phyloP scores from a whole-genome alignment of 2,797 vertebrate genomes.

The Poeciliopsis infans region DNA sequence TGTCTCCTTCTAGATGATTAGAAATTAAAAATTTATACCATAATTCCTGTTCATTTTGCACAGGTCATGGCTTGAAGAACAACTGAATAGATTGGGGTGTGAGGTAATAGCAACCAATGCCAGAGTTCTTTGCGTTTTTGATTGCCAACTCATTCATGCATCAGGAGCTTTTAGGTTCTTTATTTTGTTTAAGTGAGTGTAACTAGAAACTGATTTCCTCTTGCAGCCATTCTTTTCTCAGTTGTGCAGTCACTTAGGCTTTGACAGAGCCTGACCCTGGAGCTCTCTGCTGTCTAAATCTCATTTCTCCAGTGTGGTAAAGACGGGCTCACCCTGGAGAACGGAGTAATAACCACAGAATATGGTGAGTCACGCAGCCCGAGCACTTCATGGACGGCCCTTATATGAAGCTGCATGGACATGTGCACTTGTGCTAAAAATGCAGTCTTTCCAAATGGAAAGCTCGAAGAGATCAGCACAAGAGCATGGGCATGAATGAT shows the following conservation, averaged over 20 bases:
- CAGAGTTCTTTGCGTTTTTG: neutral
- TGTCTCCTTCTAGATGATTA: constrained; percentile 50
- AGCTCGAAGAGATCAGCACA: neutral
- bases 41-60: constrained; percentile 23
- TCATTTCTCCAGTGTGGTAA: constrained; percentile 43
- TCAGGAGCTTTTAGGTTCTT: neutral
- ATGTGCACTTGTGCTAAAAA: constrained; percentile 13
- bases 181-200: constrained; percentile 15
- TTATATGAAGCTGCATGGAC: constrained; percentile 29
- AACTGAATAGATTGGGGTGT: constrained; percentile 19
- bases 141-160: constrained; percentile 17
- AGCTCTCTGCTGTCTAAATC: constrained; percentile 61
- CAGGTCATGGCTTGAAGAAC: constrained; percentile 13
- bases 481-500: constrained; percentile 16
- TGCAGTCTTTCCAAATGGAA: constrained; percentile 4
- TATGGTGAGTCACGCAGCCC: constrained; percentile 33
- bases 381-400: constrained; percentile 24
- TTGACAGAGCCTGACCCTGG: constrained; percentile 54
- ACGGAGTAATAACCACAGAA: constrained; percentile 46
- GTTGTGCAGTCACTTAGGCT: constrained; percentile 23
- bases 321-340: constrained; percentile 33
- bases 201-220: constrained; percentile 15
- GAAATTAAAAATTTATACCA: constrained; percentile 36
- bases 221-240: neutral
- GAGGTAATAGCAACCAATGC: constrained; percentile 34